These are phyloP conservation scores for Rutilus rutilus DNA, from an alignment of 2,113 vertebrate genomes.

Conservation along the genomic window DNA sequence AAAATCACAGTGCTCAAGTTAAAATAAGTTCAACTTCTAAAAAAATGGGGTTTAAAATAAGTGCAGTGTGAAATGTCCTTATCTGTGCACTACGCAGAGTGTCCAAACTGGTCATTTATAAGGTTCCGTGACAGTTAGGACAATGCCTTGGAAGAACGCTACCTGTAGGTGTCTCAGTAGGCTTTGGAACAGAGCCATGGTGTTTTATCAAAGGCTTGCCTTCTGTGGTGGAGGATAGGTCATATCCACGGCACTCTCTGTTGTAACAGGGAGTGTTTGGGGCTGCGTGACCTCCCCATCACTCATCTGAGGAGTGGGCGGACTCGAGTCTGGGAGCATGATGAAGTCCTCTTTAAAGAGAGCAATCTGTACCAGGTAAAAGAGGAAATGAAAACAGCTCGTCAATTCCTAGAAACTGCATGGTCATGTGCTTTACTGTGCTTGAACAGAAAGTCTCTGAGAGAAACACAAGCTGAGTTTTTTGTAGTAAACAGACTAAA, in stretches of 20 bases:
- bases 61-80: neutral
- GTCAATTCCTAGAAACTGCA: neutral
- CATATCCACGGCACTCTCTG: slow-evolving; percentile 17
- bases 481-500: neutral
- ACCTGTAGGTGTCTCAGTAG: neutral
- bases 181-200: neutral
- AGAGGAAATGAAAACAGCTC: neutral
- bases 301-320: slow-evolving; percentile 65
- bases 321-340: slow-evolving; percentile 76
- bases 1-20: too few relatives aligned
- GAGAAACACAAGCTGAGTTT: neutral
- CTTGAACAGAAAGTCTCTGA: neutral
- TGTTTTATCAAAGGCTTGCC: slow-evolving; percentile 38
- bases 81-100: neutral
- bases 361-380: slow-evolving; percentile 79
- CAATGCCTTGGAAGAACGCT: neutral
- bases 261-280: slow-evolving; percentile 60
- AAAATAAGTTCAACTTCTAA: too few relatives aligned
- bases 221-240: slow-evolving; percentile 40
- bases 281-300: slow-evolving; percentile 53
- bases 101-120: neutral
- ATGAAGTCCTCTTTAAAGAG: slow-evolving; percentile 82
- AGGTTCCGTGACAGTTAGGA: neutral
- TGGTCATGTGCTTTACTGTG: neutral
- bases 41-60: too few relatives aligned